Evolutionary conservation across 1,140 invertebrate species (phyloP).

Genomic region (Riptortus pedestris): DNA sequence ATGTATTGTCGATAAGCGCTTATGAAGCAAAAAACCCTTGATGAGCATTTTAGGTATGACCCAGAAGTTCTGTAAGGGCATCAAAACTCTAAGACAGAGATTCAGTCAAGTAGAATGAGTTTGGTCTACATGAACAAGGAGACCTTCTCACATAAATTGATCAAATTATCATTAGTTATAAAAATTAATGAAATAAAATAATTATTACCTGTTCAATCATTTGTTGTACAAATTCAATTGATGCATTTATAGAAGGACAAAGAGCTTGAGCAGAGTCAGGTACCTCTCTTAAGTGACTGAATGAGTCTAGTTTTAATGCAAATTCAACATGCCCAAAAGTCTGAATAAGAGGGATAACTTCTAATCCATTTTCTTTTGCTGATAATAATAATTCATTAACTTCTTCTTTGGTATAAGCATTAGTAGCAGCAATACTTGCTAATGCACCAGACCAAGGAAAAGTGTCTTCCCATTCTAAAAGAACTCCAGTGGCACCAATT

Average conservation of each 20-base stretch:
- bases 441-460: constrained; percentile 77
- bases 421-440: constrained; percentile 51
- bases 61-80: too few relatives aligned
- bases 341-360: constrained; percentile 86
- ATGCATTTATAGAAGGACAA: constrained; percentile 65
- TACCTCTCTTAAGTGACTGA: constrained; percentile 65
- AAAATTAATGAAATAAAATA: not conserved
- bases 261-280: constrained; percentile 66
- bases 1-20: too few relatives aligned
- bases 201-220: constrained; percentile 71
- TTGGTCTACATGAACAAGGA: too few relatives aligned
- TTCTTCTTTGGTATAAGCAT: constrained; percentile 64
- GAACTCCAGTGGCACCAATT: constrained; percentile 72
- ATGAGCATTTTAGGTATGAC: too few relatives aligned
- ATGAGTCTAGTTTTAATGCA: constrained; percentile 70
- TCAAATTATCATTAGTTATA: not conserved
- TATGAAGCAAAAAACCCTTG: too few relatives aligned
- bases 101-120: too few relatives aligned
- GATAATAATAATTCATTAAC: constrained; percentile 51
- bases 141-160: not conserved
- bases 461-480: constrained; percentile 97
- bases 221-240: constrained; percentile 55
- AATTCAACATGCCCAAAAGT: constrained; percentile 94
- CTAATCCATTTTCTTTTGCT: constrained; percentile 57
- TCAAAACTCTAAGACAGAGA: too few relatives aligned